These are phyloP conservation scores for Gnatocerus cornutus DNA, from an alignment of 2,888 invertebrate species.

Conservation along the genomic window DNA sequence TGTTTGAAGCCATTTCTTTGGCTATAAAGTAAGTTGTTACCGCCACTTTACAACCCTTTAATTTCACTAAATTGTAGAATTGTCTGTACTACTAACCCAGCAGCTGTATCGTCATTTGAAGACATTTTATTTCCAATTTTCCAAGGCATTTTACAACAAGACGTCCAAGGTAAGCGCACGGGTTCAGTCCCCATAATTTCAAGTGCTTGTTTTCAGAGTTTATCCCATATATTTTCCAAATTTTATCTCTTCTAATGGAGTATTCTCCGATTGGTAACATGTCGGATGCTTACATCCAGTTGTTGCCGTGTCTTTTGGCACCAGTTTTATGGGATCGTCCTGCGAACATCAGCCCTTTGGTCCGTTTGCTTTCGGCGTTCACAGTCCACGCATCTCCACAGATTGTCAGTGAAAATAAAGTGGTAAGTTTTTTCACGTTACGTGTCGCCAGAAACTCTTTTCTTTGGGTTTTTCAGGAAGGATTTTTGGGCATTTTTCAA, in stretches of 20 bases:
- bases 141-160: slow-evolving; percentile 94
- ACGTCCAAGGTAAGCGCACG: slow-evolving; percentile 81
- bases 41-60: neutral
- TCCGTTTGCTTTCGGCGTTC: slow-evolving; percentile 92
- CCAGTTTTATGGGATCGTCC: slow-evolving; percentile 95
- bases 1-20: slow-evolving; percentile 96
- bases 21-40: slow-evolving; percentile 81
- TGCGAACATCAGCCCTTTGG: slow-evolving; percentile 95
- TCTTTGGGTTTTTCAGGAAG: slow-evolving; percentile 76
- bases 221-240: slow-evolving; percentile 99
- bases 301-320: slow-evolving; percentile 92
- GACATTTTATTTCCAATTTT: slow-evolving; percentile 95
- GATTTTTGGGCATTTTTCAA: slow-evolving; percentile 95
- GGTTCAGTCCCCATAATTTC: neutral
- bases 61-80: slow-evolving; percentile 74
- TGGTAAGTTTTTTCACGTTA: slow-evolving; percentile 78
- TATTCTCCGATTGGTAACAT: slow-evolving; percentile 73
- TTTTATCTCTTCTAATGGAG: slow-evolving; percentile 92
- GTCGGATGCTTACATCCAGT: slow-evolving; percentile 89
- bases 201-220: slow-evolving; percentile 80
- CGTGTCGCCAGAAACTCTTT: no score
- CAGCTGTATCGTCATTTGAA: slow-evolving; percentile 91
- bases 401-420: slow-evolving; percentile 80
- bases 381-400: slow-evolving; percentile 82
- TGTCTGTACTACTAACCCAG: slow-evolving; percentile 87